Base-by-base conservation (phyloP, 2,888 invertebrate species). In the Dasysyrphus tricinctus region DNA sequence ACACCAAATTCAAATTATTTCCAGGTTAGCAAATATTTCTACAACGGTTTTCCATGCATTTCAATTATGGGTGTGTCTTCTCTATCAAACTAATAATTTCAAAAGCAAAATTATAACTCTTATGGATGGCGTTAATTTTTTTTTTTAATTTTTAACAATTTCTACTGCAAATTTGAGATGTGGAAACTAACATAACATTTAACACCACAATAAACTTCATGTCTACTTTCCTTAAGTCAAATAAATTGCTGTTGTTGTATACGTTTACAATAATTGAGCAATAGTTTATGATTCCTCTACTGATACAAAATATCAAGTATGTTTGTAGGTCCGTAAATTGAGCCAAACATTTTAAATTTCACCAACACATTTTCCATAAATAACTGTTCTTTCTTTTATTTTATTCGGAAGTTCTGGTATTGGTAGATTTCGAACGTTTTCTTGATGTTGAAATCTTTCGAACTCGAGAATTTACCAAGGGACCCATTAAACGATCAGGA, bases 401-500 rank as follows among this genome's bases (percentile, higher is more conserved):
- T 56, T 77, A 85, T 69, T 89, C 88, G 61, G 88, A 87, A 29
- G 88, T 86, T 49, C 82, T 88, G 29, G 85, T 87, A 72, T 79
- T 85, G 9, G 80, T 88, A 8, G 88, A 86, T 59, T 86, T 88
- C 72, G 88, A 79, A 56, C 87, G 88, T 44, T 82, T 85, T 54
- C 87, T 57, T 24, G 90, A 89, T 54, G 90, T 88, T 32, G 90
- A 78, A 57, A 92, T 81, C 34, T 91, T 91, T 16, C 91, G 92
- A 88, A 92, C 89, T 56, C 92, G 91, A 6, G 91, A 89, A 88
- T 90, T 90, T 2, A 92, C 92, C 3, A 90, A 91, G 5, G 92
- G 91, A 12, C 92, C 92, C 92, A 92, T 92, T 11, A 91, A 88
- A 1, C 92, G 90, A 84, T 89, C 90, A 1, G 89, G 90, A 61